Evolutionary conservation across 2,797 vertebrate genomes (phyloP).

Genomic region (Malacoctenus gilli): DNA sequence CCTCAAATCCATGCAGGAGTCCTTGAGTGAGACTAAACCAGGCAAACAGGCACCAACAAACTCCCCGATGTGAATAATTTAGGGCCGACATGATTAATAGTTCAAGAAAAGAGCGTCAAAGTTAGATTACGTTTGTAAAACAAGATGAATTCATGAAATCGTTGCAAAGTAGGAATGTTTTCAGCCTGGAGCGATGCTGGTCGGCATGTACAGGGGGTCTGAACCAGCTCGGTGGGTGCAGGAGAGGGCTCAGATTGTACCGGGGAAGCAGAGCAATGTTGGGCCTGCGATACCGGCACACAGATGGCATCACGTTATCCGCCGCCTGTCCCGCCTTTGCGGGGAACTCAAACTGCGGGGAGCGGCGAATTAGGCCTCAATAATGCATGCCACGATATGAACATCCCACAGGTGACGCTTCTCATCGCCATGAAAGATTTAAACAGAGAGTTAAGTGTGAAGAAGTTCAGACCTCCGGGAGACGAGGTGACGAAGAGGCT

Average conservation of each 20-base stretch:
- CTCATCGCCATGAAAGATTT: slow-evolving; percentile 65
- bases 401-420: slow-evolving; percentile 47
- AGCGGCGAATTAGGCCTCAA: no score
- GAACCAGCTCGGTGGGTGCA: background rate
- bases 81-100: no score
- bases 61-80: slow-evolving; percentile 4
- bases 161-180: no score
- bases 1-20: slow-evolving; percentile 42
- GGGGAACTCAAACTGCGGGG: slow-evolving; percentile 17
- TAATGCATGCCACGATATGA: slow-evolving; percentile 47
- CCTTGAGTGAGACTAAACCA: slow-evolving; percentile 31
- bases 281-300: slow-evolving; percentile 11
- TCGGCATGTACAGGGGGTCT: background rate
- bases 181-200: background rate
- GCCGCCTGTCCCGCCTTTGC: slow-evolving; percentile 16
- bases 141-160: no score
- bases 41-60: no score
- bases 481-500: slow-evolving; percentile 49
- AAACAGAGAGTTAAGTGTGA: slow-evolving; percentile 40
- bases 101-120: no score
- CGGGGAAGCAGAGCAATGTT: slow-evolving; percentile 6
- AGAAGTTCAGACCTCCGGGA: slow-evolving; percentile 36
- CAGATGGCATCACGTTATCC: slow-evolving; percentile 52
- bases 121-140: background rate
- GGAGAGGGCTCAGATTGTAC: background rate